phyloP scores from a whole-genome alignment of 1,140 invertebrate species.

The Drosophila asahinai region DNA sequence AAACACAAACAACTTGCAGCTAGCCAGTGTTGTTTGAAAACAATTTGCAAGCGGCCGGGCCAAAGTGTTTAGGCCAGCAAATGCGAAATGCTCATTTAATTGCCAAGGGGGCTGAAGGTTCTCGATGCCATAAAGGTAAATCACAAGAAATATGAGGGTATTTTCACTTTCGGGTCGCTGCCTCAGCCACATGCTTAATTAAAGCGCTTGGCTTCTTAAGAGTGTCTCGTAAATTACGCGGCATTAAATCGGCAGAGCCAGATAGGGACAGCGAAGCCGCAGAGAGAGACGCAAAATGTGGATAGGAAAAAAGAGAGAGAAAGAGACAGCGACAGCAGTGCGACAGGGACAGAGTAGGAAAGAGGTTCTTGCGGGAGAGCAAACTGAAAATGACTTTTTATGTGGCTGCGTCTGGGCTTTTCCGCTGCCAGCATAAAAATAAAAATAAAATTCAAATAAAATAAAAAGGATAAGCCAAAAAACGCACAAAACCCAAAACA shows the following conservation, averaged over 20 bases:
- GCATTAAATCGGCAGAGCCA: conserved; percentile 70
- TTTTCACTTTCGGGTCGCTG: conserved; percentile 82
- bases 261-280: conserved; percentile 17
- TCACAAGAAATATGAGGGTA: conserved; percentile 83
- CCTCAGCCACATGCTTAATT: conserved; percentile 81
- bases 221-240: conserved; percentile 81
- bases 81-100: conserved; percentile 77
- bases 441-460: conserved; percentile 83
- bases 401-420: conserved; percentile 62
- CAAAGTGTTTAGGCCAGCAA: conserved; percentile 69
- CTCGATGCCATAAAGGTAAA: conserved; percentile 75
- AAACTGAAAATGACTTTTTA: conserved; percentile 82
- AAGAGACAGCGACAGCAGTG: neutral
- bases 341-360: conserved; percentile 5
- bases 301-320: neutral
- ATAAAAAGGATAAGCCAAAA: conserved; percentile 82
- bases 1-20: conserved; percentile 46
- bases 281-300: neutral
- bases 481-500: conserved; percentile 71
- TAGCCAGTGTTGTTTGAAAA: conserved; percentile 51
- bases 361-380: conserved; percentile 20
- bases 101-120: conserved; percentile 42
- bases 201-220: conserved; percentile 82
- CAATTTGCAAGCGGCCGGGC: conserved; percentile 49
- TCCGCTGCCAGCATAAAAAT: conserved; percentile 77